Evolutionary conservation across 2,888 invertebrate species (phyloP).

Genomic region (Pristionchus entomophagus): DNA sequence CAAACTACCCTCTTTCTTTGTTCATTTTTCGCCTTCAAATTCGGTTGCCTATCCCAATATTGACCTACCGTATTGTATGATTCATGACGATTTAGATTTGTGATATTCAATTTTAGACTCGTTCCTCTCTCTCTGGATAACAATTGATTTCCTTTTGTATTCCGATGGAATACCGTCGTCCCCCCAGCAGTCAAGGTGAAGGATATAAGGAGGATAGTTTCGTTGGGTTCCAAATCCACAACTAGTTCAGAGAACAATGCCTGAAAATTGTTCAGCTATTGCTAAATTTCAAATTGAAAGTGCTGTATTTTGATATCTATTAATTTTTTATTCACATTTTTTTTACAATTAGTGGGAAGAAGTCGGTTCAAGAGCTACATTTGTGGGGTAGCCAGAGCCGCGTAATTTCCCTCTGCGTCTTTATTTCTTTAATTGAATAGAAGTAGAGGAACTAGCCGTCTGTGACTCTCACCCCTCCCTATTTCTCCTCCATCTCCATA

Average conservation of each 20-base stretch:
- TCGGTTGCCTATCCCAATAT: background rate
- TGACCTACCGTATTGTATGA: background rate
- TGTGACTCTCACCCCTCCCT: constrained; percentile 29
- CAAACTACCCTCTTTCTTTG: constrained; percentile 4
- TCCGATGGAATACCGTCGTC: background rate
- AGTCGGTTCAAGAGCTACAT: too few relatives aligned
- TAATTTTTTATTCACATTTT: too few relatives aligned
- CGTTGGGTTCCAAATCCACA: background rate
- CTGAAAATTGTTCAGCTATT: too few relatives aligned
- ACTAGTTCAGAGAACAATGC: too few relatives aligned
- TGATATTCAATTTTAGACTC: background rate
- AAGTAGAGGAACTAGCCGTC: constrained; percentile 13
- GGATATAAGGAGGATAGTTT: background rate
- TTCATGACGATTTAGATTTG: background rate
- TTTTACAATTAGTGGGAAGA: too few relatives aligned
- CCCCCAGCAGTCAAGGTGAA: background rate
- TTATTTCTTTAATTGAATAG: background rate
- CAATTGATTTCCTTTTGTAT: background rate
- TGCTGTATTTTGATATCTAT: too few relatives aligned
- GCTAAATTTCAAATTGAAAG: too few relatives aligned
- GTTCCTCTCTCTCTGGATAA: background rate
- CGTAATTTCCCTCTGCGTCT: background rate
- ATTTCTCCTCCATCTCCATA: background rate
- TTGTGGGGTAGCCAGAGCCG: too few relatives aligned
- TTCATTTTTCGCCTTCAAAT: background rate